Percentiles rank a stretch among this genome's conserved stretches.
phyloP scores from a whole-genome alignment of 2,113 vertebrate genomes.

The Suricata suricatta region DNA sequence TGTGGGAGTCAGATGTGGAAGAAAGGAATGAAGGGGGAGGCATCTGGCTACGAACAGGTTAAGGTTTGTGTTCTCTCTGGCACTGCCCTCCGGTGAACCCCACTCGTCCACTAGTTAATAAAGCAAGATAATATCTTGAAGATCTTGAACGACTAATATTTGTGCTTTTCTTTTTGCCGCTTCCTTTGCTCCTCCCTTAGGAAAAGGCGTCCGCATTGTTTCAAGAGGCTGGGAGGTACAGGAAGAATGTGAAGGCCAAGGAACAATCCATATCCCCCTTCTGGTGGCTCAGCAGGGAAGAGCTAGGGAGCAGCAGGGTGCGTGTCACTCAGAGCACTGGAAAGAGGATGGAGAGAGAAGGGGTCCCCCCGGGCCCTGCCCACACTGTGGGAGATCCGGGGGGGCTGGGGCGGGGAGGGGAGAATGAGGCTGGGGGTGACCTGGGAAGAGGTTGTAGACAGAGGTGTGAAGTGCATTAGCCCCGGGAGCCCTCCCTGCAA shows the following conservation, averaged over 20 bases:
- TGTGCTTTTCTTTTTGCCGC: not conserved
- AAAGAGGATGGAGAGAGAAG: not conserved
- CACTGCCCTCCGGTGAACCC: not conserved
- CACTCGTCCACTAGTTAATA: not conserved
- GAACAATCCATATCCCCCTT: not conserved
- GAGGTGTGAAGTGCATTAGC: not conserved
- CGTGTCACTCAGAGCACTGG: not conserved
- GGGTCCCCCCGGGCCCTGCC: fast-evolving
- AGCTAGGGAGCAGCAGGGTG: not conserved
- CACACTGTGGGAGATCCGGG: no score
- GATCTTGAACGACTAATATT: not conserved
- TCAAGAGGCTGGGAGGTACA: not conserved
- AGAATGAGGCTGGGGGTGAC: not conserved
- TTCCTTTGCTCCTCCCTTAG: not conserved
- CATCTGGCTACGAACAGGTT: not conserved
- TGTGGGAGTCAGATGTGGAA: not conserved
- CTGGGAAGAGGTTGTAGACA: not conserved
- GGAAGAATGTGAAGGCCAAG: not conserved
- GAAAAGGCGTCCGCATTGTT: not conserved
- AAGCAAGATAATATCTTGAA: not conserved
- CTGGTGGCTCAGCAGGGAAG: not conserved
- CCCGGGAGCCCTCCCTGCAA: not conserved
- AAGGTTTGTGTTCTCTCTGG: not conserved
- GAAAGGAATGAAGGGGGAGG: not conserved
- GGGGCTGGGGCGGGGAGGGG: not conserved